Percentiles rank a stretch among this genome's conserved stretches.
Evolutionary conservation across 2,888 invertebrate species (phyloP).

Genomic region (Iselma pallidipennis): DNA sequence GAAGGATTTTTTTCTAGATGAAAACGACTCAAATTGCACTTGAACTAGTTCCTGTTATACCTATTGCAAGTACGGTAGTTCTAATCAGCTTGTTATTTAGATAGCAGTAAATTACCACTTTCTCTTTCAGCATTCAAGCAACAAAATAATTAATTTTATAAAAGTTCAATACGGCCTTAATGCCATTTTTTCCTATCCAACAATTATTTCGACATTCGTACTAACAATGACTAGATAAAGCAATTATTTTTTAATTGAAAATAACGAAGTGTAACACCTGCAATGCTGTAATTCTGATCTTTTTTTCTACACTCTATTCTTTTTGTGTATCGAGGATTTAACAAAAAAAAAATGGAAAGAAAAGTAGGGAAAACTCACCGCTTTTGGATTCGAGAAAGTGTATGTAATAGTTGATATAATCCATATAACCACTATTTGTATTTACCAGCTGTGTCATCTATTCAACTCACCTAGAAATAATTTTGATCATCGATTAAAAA

Average conservation of each 20-base stretch:
- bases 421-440: conserved; percentile 6
- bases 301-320: not conserved
- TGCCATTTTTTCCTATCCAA: too few relatives aligned
- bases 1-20: too few relatives aligned
- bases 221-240: too few relatives aligned
- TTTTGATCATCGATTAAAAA: too few relatives aligned
- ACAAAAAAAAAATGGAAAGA: not conserved
- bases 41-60: not conserved
- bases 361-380: conserved; percentile 14
- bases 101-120: not conserved
- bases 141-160: too few relatives aligned
- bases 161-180: too few relatives aligned
- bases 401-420: conserved; percentile 20
- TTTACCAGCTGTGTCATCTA: not conserved
- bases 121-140: not conserved
- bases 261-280: not conserved
- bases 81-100: not conserved
- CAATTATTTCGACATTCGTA: too few relatives aligned
- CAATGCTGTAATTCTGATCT: not conserved
- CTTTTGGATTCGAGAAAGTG: conserved; percentile 21
- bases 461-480: conserved; percentile 14
- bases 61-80: not conserved
- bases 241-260: not conserved
- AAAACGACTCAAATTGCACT: too few relatives aligned
- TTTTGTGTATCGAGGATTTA: not conserved